Evolutionary conservation across 1,140 invertebrate genomes (phyloP), one percentile per base, ranked within the genome.

Genomic region (Neelides sp.): DNA sequence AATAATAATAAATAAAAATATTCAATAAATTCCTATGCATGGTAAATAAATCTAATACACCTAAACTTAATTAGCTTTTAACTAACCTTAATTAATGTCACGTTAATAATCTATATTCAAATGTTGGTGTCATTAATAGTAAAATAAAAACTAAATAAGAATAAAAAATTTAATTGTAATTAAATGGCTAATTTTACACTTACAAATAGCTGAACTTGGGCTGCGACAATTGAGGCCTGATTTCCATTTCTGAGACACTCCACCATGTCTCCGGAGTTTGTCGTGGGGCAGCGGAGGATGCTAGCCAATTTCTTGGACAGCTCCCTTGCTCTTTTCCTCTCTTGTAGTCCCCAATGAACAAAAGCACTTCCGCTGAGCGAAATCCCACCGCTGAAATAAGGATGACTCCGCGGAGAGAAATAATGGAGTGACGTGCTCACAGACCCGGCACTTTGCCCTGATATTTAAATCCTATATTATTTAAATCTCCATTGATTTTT

Each of bases 151-250:
- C n/a, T n/a, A n/a, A n/a, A n/a, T n/a, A n/a, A n/a, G n/a, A n/a
- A n/a, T n/a, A n/a, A n/a, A n/a, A n/a, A n/a, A n/a, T n/a, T n/a
- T n/a, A n/a, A n/a, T n/a, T n/a, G n/a, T n/a, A n/a, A n/a, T n/a
- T n/a, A n/a, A n/a, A n/a, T n/a, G 8, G 15, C 15, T 32, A 20
- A 19, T 4, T 10, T 28, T 49, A 20, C 8, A 46, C 30, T 35
- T 55, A 55, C 54, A 20, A 55, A 23, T 2, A 55, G 15, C 15
- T 35, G 13, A n/a, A 36, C 39, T 27, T 55, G 54, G 15, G 39
- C 19, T 22, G 48, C 27, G 4, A 51, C 54, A 4, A 55, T 36
- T 13, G 39, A 34, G 17, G 36, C 49, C 24, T 48, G 54, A 51
- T 55, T 52, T 36, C 17, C 41, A 2, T 35, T 13, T 10, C 43